Conservation (phyloP, 2,113 vertebrate genomes). For the Hypocryptadius cinnamomeus region DNA sequence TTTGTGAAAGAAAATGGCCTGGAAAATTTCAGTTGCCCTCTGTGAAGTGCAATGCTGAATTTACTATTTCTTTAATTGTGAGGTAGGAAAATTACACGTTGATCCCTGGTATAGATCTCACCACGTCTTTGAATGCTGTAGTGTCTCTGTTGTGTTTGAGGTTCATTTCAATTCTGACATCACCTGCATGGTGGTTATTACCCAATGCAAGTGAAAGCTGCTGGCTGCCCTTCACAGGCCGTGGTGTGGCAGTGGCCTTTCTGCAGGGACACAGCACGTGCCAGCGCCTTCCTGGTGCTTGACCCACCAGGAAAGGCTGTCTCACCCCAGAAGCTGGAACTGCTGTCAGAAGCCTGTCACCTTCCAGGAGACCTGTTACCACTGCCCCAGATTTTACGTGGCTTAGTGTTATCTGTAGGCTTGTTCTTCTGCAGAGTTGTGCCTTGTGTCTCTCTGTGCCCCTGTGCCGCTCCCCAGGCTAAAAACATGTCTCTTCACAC, state of each 20-base stretch:
- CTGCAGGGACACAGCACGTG: fast-evolving
- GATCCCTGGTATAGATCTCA: neutral
- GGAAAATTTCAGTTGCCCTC: neutral
- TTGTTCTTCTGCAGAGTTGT: fast-evolving
- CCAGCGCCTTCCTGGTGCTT: neutral
- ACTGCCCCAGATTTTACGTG: neutral
- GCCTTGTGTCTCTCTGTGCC: neutral
- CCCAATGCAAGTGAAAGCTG: neutral
- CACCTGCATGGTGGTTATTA: neutral
- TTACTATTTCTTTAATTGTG: neutral
- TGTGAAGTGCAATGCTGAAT: neutral
- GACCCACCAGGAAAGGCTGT: neutral
- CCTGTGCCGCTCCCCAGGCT: neutral
- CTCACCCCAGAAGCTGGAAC: neutral
- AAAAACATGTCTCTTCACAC: neutral
- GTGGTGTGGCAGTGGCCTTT: neutral
- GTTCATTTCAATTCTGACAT: neutral
- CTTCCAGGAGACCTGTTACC: neutral
- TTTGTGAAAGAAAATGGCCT: neutral
- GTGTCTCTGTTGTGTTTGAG: neutral
- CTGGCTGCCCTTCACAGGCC: neutral
- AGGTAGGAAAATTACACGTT: neutral
- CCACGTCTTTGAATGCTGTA: neutral
- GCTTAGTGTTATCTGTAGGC: neutral
- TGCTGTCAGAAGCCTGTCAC: neutral